Base-by-base conservation (phyloP, 2,797 vertebrate genomes). In the Sardinella longiceps region DNA sequence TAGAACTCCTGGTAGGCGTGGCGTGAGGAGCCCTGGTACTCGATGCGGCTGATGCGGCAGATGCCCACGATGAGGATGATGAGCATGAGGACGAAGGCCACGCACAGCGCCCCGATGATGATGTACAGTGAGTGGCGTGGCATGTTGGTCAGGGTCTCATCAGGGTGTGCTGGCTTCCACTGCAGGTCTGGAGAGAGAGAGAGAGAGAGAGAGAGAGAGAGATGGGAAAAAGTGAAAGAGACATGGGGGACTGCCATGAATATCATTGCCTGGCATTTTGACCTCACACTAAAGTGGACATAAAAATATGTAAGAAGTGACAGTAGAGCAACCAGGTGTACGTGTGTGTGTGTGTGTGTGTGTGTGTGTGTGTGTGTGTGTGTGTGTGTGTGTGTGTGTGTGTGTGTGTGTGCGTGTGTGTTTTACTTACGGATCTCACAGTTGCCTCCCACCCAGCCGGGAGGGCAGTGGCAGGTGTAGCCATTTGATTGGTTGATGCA, bases 11-110 rank as follows among this genome's bases (percentile, higher is more conserved):
- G 98, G 4, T 99, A 99, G 90, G 98, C 97, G 0, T 99, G 98
- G 84, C 98, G 93, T 12, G 98, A 97, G 0, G 98, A 99, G 87
- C 98, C 98, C 94, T 99, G 98, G 93, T 99, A 99, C 91, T 99
- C 98, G 0, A 99, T 99, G 88, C 98, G 98, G 92, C 98, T 99
- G 95, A 99, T 99, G 91, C 98, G 97, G 85, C 98, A 99, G 91
- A 99, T 99, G 0, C 98, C 98, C 92, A 99, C 98, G 0, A 99
- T 99, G 48, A 99, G 96, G 90, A 99, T 99, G 94, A 99, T 99
- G 82, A 99, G 95, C 98, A 99, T 99, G 85, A 99, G 96, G 74
- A 99, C 94, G n/a, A 99, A 99, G 20, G 98, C 98, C 25, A 99
- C 98, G 0, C 98, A 99, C 89, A 99, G 95, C 0, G 98, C 98